These are phyloP conservation scores for Hydropsyche tenuis DNA, from an alignment of 1,140 invertebrate genomes.

Conservation along the genomic window DNA sequence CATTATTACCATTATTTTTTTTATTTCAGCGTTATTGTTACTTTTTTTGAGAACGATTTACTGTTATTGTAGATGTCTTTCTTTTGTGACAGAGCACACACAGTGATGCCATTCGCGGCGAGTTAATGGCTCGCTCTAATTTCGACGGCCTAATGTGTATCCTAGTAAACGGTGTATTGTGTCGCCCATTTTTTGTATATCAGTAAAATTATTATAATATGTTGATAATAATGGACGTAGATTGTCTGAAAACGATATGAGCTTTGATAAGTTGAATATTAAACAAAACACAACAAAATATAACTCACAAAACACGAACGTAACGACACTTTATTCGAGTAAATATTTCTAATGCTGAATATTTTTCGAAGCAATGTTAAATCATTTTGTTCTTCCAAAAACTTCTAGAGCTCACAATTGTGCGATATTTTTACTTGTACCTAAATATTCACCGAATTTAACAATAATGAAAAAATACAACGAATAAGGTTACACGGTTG, in stretches of 20 bases:
- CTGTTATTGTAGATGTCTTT: slow-evolving; percentile 34
- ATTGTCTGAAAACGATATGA: background rate
- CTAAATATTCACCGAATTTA: too few relatives aligned
- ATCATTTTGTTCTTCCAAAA: too few relatives aligned
- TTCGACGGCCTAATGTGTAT: slow-evolving; percentile 20
- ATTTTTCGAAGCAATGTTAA: too few relatives aligned
- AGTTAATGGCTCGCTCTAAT: slow-evolving; percentile 25
- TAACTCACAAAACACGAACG: too few relatives aligned
- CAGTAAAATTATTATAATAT: slow-evolving; percentile 15
- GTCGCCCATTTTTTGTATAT: background rate
- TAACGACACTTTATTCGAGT: too few relatives aligned
- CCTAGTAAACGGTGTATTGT: slow-evolving; percentile 13
- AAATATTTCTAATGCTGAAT: too few relatives aligned
- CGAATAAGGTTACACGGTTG: slow-evolving; percentile 32
- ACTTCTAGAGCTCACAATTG: too few relatives aligned
- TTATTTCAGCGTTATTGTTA: slow-evolving; percentile 4
- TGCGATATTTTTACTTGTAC: too few relatives aligned
- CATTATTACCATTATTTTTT: slow-evolving; percentile 10
- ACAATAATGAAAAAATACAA: too few relatives aligned
- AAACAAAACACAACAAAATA: too few relatives aligned
- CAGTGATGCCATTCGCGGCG: background rate
- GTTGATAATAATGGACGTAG: slow-evolving; percentile 18
- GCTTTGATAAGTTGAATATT: slow-evolving; percentile 1
- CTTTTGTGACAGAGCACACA: slow-evolving; percentile 30
- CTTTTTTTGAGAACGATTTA: slow-evolving; percentile 32